Evolutionary conservation across 2,888 invertebrate species (phyloP).

Genomic region (Ceriagrion tenellum): DNA sequence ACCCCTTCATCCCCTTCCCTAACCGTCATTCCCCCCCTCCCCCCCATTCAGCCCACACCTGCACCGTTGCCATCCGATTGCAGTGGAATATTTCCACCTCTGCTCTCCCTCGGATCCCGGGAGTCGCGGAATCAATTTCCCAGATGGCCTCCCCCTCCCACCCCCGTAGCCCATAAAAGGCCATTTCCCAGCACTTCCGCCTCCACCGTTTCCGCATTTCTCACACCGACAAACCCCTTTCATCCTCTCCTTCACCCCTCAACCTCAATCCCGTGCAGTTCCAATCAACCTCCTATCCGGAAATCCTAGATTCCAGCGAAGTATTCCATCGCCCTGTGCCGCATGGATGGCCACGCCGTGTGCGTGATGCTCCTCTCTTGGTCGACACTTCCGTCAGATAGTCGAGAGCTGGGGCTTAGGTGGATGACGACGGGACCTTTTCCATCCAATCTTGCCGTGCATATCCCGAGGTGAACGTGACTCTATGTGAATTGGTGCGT

Average conservation of each 20-base stretch:
- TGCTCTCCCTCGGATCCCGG: background rate
- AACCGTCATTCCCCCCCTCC: background rate
- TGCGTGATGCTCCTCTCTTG: background rate
- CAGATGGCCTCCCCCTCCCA: conserved; percentile 34
- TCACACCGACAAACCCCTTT: background rate
- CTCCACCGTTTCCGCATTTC: background rate
- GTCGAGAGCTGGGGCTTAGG: no score
- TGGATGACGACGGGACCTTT: no score
- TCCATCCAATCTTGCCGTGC: no score
- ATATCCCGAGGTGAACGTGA: no score
- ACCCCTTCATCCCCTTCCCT: no score
- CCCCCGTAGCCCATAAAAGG: background rate
- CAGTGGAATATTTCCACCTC: background rate
- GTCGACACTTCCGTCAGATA: background rate
- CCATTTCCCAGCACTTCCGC: background rate
- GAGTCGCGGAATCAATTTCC: conserved; percentile 55
- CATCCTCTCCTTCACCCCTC: no score
- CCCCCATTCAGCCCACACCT: background rate
- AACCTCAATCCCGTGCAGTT: background rate
- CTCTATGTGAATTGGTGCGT: no score
- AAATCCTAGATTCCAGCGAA: background rate
- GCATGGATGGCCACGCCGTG: background rate
- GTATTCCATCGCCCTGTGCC: background rate
- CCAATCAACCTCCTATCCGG: background rate
- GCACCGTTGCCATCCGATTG: background rate